phyloP scores from a whole-genome alignment of 2,113 vertebrate genomes.

The Oncorhynchus gorbuscha region DNA sequence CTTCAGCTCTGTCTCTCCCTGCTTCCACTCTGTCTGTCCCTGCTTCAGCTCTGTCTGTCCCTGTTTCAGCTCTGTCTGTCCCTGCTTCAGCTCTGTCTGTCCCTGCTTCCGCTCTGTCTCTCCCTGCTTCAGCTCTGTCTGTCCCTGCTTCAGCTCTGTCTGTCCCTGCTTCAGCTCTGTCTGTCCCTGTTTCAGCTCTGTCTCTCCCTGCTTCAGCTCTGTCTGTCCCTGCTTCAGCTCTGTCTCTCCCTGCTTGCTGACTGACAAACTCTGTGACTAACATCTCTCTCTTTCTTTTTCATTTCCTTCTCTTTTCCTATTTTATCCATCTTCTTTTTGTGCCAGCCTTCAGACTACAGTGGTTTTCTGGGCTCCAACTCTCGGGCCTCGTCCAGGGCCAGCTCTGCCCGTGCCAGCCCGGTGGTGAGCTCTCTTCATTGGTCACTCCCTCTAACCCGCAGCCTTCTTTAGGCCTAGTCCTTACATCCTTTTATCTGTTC shows the following conservation, averaged over 20 bases:
- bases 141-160: constrained; percentile 34
- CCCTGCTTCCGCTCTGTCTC: no score
- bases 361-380: constrained; percentile 85
- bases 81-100: no score
- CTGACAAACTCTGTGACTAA: constrained; percentile 39
- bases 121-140: background rate
- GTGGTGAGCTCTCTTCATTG: constrained; percentile 83
- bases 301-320: constrained; percentile 44
- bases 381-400: constrained; percentile 89
- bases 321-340: constrained; percentile 5
- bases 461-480: constrained; percentile 13
- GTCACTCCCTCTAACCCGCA: constrained; percentile 3
- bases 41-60: no score
- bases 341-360: constrained; percentile 86
- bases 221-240: constrained; percentile 32
- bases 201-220: constrained; percentile 35
- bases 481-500: background rate
- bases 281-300: constrained; percentile 35
- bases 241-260: constrained; percentile 22
- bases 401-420: constrained; percentile 93
- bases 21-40: no score
- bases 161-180: constrained; percentile 35
- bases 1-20: no score
- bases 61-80: no score
- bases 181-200: constrained; percentile 34